Conservation (phyloP, 1,140 invertebrate species). For the Penaeus vannamei region DNA sequence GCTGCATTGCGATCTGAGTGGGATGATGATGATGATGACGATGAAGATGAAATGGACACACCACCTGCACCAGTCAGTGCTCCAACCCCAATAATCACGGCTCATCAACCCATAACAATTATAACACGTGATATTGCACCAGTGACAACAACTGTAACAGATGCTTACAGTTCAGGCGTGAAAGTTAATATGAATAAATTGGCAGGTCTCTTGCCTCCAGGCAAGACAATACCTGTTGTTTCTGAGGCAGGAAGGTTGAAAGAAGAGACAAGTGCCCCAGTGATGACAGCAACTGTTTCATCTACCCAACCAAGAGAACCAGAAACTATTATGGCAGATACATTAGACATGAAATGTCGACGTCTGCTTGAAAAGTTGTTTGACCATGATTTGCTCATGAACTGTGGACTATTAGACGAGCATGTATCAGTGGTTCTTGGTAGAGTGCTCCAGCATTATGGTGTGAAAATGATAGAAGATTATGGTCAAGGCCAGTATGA, state of each 20-base stretch:
- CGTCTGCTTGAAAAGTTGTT: conserved; percentile 65
- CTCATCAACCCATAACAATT: conserved; percentile 43
- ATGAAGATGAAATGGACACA: conserved; percentile 40
- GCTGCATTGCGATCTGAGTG: conserved; percentile 67
- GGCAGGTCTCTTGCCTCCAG: conserved; percentile 57
- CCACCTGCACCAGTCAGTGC: neutral
- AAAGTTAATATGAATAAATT: conserved; percentile 67
- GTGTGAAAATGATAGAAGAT: conserved; percentile 68
- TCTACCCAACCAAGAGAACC: conserved; percentile 40
- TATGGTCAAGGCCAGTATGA: conserved; percentile 68
- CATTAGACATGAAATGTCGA: conserved; percentile 65
- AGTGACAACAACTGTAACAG: conserved; percentile 61
- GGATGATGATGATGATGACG: conserved; percentile 67
- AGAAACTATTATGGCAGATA: conserved; percentile 62
- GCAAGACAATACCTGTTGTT: conserved; percentile 18
- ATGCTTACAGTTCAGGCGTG: conserved; percentile 62
- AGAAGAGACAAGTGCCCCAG: conserved; percentile 21
- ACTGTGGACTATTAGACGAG: conserved; percentile 64
- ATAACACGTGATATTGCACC: conserved; percentile 64
- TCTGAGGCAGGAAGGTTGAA: conserved; percentile 31
- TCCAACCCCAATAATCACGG: neutral
- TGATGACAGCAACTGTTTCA: neutral
- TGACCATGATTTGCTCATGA: conserved; percentile 53
- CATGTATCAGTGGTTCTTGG: conserved; percentile 67
- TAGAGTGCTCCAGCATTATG: conserved; percentile 66